phyloP scores from a whole-genome alignment of 2,888 invertebrate genomes.

The Drosophila macrospina region DNA sequence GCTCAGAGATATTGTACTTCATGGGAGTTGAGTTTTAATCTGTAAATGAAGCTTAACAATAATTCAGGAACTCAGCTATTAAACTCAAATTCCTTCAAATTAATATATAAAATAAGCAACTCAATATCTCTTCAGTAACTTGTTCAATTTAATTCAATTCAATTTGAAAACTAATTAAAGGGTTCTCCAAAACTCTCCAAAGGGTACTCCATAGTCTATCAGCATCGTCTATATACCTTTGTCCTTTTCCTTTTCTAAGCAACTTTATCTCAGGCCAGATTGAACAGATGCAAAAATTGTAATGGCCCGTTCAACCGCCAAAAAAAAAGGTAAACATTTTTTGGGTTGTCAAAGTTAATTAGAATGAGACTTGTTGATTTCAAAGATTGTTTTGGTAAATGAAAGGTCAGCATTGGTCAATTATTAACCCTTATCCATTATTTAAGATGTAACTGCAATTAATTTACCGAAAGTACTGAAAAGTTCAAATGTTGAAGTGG shows the following conservation, averaged over 20 bases:
- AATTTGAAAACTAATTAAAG: too few species aligned
- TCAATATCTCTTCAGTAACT: background rate
- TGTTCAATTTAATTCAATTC: background rate
- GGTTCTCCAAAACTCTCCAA: background rate
- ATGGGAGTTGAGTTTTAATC: background rate
- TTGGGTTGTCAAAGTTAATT: slow-evolving; percentile 65
- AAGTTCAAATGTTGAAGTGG: background rate
- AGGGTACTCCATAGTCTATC: background rate
- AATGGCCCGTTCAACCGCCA: slow-evolving; percentile 20
- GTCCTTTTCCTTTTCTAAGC: slow-evolving; percentile 6
- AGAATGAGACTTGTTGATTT: slow-evolving; percentile 70
- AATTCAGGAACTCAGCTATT: background rate
- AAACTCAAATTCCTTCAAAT: background rate
- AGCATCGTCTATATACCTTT: background rate
- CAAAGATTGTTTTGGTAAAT: slow-evolving; percentile 27
- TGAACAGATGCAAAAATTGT: slow-evolving; percentile 27
- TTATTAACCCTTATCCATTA: slow-evolving; percentile 30
- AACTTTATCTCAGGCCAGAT: slow-evolving; percentile 22
- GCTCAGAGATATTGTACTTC: background rate
- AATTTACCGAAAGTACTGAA: slow-evolving; percentile 15
- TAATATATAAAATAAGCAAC: background rate
- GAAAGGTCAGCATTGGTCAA: slow-evolving; percentile 28
- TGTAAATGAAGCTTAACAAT: too few species aligned
- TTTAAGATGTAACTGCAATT: slow-evolving; percentile 32
- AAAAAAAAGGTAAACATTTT: slow-evolving; percentile 50